Evolutionary conservation across 2,888 invertebrate species (phyloP).

Genomic region (Coremacera marginata): DNA sequence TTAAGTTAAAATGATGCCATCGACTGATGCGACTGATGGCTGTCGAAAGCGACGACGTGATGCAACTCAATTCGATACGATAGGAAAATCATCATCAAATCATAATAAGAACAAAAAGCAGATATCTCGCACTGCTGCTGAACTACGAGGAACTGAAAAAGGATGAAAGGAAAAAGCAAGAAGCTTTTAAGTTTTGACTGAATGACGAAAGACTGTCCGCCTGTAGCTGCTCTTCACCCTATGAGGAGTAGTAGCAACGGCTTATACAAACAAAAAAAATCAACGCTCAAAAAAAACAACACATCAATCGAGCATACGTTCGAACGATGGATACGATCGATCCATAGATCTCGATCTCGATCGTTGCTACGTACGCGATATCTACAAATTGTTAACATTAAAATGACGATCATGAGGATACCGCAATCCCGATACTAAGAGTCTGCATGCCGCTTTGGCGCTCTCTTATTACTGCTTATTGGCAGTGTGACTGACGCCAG

Average conservation of each 20-base stretch:
- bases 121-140: too few relatives aligned
- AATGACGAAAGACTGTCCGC: neutral
- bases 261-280: neutral
- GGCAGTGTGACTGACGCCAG: conserved; percentile 22
- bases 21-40: conserved; percentile 27
- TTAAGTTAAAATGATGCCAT: neutral
- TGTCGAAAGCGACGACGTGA: conserved; percentile 29
- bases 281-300: neutral
- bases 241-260: neutral
- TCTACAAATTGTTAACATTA: conserved; percentile 44
- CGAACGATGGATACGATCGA: neutral
- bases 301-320: neutral
- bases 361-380: neutral
- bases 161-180: neutral
- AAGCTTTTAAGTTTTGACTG: neutral
- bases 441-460: neutral
- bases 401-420: conserved; percentile 39
- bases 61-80: conserved; percentile 19
- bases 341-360: neutral
- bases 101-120: neutral
- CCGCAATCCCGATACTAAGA: neutral
- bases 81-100: neutral
- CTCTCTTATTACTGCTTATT: neutral
- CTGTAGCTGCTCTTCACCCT: neutral
- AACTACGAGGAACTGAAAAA: neutral